A percentile compares a stretch with the other conserved stretches of the same genome.
Evolutionary conservation across 2,888 invertebrate genomes (phyloP).

Genomic region (Sinohyriopsis cumingii): DNA sequence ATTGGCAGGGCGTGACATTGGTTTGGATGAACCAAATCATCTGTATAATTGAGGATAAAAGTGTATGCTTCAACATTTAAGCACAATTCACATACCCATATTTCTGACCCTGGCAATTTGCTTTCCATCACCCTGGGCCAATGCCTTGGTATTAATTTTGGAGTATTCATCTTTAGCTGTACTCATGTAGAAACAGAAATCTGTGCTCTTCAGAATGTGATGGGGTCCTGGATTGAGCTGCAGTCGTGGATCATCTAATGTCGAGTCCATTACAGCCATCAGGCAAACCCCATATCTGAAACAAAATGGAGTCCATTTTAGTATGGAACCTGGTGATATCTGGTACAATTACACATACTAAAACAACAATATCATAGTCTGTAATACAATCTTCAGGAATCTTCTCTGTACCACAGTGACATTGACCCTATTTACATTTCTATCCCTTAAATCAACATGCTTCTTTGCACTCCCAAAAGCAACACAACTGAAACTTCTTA

Average conservation of each 20-base stretch:
- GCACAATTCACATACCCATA: conserved; percentile 38
- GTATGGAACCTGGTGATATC: too few relatives aligned
- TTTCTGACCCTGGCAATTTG: conserved; percentile 36
- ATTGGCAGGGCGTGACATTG: too few relatives aligned
- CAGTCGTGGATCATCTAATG: conserved; percentile 86
- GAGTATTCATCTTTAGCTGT: conserved; percentile 98
- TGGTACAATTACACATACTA: too few relatives aligned
- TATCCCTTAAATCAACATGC: too few relatives aligned
- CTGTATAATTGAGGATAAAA: too few relatives aligned
- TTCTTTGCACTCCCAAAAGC: too few relatives aligned
- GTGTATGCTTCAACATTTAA: not conserved
- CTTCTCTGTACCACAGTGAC: too few relatives aligned
- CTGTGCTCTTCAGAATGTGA: conserved; percentile 96
- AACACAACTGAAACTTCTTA: too few relatives aligned
- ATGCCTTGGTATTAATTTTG: conserved; percentile 50
- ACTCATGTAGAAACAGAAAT: conserved; percentile 98
- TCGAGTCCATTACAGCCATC: conserved; percentile 93
- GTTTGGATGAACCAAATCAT: too few relatives aligned
- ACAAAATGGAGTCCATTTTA: not conserved
- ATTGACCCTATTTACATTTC: too few relatives aligned
- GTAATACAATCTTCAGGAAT: too few relatives aligned
- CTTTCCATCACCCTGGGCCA: conserved; percentile 28
- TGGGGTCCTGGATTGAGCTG: conserved; percentile 95
- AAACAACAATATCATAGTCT: too few relatives aligned
- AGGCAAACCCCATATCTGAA: conserved; percentile 93